Conservation (phyloP, 2,888 invertebrate species). For the Cynaeus angustus region DNA sequence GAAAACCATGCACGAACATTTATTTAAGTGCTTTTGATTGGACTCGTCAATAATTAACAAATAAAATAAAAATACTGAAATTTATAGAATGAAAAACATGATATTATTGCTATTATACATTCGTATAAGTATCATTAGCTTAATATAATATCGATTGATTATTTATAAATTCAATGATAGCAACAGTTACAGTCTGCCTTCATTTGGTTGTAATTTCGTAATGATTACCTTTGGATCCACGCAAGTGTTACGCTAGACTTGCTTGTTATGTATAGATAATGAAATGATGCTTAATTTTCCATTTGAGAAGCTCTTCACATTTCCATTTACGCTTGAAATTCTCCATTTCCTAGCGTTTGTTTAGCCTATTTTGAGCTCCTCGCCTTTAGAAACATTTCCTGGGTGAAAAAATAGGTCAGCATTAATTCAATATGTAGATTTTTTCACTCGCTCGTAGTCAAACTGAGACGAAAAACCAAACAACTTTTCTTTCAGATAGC, state of each 20-base stretch:
- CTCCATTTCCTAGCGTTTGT: conserved; percentile 1
- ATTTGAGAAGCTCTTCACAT: neutral
- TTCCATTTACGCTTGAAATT: neutral
- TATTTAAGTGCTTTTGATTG: too few relatives aligned
- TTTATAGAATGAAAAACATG: too few relatives aligned
- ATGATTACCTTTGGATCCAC: neutral
- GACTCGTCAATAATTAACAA: too few relatives aligned
- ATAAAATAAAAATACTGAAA: too few relatives aligned
- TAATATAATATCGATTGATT: too few relatives aligned
- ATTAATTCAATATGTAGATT: conserved; percentile 1
- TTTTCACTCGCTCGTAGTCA: too few relatives aligned
- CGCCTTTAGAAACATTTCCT: neutral
- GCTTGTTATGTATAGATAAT: neutral
- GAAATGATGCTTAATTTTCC: neutral
- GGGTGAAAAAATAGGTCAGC: neutral
- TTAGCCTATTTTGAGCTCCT: conserved; percentile 7
- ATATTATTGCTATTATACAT: neutral
- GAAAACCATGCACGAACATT: too few relatives aligned
- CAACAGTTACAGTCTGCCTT: neutral
- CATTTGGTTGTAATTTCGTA: neutral
- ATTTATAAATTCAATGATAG: too few relatives aligned
- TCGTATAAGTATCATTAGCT: neutral
- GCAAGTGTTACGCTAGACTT: neutral
- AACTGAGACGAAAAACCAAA: neutral
- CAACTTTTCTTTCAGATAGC: conserved; percentile 78